Percentiles rank a stretch among this genome's conserved stretches.
phyloP scores from a whole-genome alignment of 2,888 invertebrate genomes.

The Cabera pusaria region DNA sequence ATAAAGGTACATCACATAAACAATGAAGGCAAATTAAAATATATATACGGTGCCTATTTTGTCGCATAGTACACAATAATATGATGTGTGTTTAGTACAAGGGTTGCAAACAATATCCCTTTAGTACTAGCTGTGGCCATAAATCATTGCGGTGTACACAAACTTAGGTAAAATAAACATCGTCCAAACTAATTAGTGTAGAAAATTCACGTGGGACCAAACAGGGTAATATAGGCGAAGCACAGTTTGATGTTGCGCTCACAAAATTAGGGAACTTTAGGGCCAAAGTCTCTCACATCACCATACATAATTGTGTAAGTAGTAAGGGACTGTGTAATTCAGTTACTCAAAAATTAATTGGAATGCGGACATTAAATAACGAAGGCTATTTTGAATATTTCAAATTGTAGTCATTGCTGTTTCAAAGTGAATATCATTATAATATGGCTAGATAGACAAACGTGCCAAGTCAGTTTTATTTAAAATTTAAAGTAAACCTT shows the following conservation, averaged over 20 bases:
- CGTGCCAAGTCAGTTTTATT: too few species aligned
- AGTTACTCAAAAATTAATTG: too few species aligned
- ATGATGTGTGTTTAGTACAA: slow-evolving; percentile 33
- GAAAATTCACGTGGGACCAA: slow-evolving; percentile 80
- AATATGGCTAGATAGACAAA: too few species aligned
- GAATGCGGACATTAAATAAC: too few species aligned
- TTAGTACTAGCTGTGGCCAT: slow-evolving; percentile 54
- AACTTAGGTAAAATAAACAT: slow-evolving; percentile 79
- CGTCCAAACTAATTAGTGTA: slow-evolving; percentile 77
- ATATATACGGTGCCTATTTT: slow-evolving; percentile 28
- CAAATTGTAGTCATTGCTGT: too few species aligned
- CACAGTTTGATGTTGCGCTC: slow-evolving; percentile 80
- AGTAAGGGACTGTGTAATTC: slow-evolving; percentile 8
- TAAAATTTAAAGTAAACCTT: too few species aligned
- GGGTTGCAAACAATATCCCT: slow-evolving; percentile 37
- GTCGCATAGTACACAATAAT: slow-evolving; percentile 18
- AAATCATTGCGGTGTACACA: slow-evolving; percentile 70
- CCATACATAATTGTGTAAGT: slow-evolving; percentile 4
- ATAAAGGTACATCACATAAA: slow-evolving; percentile 15
- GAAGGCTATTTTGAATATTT: too few species aligned
- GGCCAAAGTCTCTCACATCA: slow-evolving; percentile 60
- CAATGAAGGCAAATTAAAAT: slow-evolving; percentile 27
- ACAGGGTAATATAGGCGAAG: slow-evolving; percentile 75
- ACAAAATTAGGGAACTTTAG: slow-evolving; percentile 81
- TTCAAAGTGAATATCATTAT: too few species aligned